Evolutionary conservation across 2,888 invertebrate species (phyloP).

Genomic region (Anagyrus pseudococci): DNA sequence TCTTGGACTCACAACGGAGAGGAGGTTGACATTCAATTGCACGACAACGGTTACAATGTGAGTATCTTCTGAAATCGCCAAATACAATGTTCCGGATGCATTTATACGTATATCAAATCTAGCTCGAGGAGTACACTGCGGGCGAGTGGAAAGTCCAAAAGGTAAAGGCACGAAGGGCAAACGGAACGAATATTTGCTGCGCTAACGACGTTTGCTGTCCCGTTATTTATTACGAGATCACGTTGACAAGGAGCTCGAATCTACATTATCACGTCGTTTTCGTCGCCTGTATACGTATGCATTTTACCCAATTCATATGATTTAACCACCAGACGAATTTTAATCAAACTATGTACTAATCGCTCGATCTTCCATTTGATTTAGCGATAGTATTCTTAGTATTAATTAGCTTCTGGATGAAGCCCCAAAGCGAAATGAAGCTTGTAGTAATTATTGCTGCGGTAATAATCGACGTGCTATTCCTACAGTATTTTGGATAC

Average conservation of each 20-base stretch:
- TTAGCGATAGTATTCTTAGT: slow-evolving; percentile 68
- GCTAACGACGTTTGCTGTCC: slow-evolving; percentile 65
- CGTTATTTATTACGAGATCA: slow-evolving; percentile 65
- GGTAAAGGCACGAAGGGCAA: slow-evolving; percentile 52
- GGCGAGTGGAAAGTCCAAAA: slow-evolving; percentile 63
- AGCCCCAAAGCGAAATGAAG: slow-evolving; percentile 72
- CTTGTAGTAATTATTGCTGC: slow-evolving; percentile 69
- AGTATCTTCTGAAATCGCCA: too few species aligned
- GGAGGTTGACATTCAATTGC: slow-evolving; percentile 63
- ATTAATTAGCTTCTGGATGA: slow-evolving; percentile 70
- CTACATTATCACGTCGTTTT: slow-evolving; percentile 69
- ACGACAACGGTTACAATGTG: slow-evolving; percentile 29
- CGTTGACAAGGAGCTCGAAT: slow-evolving; percentile 66
- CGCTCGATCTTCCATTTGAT: not conserved
- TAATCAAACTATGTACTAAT: not conserved
- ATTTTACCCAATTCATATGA: not conserved
- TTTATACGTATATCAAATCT: not conserved
- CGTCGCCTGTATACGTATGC: slow-evolving; percentile 68
- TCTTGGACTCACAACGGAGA: slow-evolving; percentile 74
- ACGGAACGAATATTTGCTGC: slow-evolving; percentile 59
- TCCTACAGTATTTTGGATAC: slow-evolving; percentile 70
- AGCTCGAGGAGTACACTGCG: slow-evolving; percentile 28
- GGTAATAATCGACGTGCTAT: slow-evolving; percentile 67
- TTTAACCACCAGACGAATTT: not conserved
- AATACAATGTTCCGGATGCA: too few species aligned